These are phyloP conservation scores for Plagodis dolabraria DNA, from an alignment of 2,888 invertebrate species.

Conservation along the genomic window DNA sequence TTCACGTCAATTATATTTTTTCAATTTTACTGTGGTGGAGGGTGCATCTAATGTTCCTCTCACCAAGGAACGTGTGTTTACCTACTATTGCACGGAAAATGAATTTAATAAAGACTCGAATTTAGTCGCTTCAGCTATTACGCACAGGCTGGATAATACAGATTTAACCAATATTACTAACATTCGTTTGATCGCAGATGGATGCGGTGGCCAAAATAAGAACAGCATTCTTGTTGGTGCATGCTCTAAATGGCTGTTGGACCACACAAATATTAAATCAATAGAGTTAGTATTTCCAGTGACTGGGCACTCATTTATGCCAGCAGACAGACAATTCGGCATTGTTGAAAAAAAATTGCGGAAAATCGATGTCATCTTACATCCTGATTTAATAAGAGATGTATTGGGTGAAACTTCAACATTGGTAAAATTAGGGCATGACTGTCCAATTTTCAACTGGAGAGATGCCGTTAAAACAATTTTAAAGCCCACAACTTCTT, in stretches of 20 bases:
- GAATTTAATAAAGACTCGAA: not conserved
- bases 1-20: not conserved
- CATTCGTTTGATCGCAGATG: conserved; percentile 31
- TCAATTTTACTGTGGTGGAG: not conserved
- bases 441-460: not conserved
- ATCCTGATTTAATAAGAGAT: not conserved
- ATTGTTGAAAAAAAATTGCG: conserved; percentile 27
- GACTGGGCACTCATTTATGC: conserved; percentile 36
- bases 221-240: conserved; percentile 20
- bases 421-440: not conserved
- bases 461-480: not conserved
- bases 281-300: conserved; percentile 34
- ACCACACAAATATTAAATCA: conserved; percentile 17
- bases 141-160: conserved; percentile 1
- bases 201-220: conserved; percentile 36
- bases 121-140: not conserved
- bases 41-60: not conserved
- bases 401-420: not conserved
- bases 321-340: conserved; percentile 31
- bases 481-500: not conserved
- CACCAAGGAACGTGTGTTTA: not conserved
- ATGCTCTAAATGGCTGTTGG: conserved; percentile 20
- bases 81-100: not conserved
- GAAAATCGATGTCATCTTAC: conserved; percentile 10
- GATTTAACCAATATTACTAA: conserved; percentile 22